These are phyloP conservation scores for Athrips mouffetella DNA, from an alignment of 2,888 invertebrate species.

Conservation along the genomic window DNA sequence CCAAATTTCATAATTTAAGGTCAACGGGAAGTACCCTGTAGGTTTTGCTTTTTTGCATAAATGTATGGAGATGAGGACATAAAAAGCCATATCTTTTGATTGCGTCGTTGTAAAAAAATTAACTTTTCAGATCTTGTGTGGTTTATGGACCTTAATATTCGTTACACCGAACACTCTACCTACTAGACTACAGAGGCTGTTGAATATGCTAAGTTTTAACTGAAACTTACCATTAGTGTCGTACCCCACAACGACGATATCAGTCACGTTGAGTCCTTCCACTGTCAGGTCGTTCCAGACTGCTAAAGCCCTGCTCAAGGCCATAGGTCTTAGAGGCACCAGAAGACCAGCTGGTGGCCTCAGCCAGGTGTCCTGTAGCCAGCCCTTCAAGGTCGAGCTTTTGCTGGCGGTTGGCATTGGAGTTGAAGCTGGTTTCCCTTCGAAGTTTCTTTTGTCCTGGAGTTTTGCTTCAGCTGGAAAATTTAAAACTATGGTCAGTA, in stretches of 20 bases:
- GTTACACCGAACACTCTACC: too few relatives aligned
- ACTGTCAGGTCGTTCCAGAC: conserved; percentile 62
- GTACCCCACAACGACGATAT: conserved; percentile 67
- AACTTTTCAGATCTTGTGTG: too few relatives aligned
- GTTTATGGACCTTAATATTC: too few relatives aligned
- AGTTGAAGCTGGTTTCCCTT: conserved; percentile 24
- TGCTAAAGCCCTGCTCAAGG: conserved; percentile 56
- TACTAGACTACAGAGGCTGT: not conserved
- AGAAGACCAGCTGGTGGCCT: conserved; percentile 65
- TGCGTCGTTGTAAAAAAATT: too few relatives aligned
- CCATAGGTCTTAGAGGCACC: conserved; percentile 61
- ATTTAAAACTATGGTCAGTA: not conserved
- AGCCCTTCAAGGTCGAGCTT: conserved; percentile 51
- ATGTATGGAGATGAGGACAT: too few relatives aligned
- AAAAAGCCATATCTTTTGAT: too few relatives aligned
- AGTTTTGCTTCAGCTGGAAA: conserved; percentile 41
- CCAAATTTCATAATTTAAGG: too few relatives aligned
- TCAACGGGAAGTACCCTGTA: too few relatives aligned
- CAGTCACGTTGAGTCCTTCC: conserved; percentile 54
- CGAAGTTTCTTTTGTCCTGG: conserved; percentile 39
- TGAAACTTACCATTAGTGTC: conserved; percentile 66
- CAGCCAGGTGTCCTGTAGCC: conserved; percentile 69
- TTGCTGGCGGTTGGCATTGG: conserved; percentile 39
- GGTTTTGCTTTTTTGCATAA: too few relatives aligned
- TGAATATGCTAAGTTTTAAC: not conserved